Evolutionary conservation across 2,888 invertebrate genomes (phyloP).

Genomic region (Clusia tigrina): DNA sequence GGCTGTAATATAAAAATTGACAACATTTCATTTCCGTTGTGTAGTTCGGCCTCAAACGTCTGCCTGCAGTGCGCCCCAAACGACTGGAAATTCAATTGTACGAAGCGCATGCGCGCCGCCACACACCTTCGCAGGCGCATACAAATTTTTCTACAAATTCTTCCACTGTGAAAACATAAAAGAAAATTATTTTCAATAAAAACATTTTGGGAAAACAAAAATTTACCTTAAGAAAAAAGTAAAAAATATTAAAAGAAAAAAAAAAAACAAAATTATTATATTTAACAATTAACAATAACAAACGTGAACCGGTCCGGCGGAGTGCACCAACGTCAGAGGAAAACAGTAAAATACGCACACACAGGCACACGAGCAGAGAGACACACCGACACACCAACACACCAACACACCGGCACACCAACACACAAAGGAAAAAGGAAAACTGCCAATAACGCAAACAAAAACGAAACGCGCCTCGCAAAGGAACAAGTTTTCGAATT

Average conservation of each 20-base stretch:
- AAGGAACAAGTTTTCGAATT: conserved; percentile 32
- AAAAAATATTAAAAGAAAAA: conserved; percentile 1
- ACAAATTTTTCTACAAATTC: not conserved
- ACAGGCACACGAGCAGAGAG: conserved; percentile 4
- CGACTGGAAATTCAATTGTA: not conserved
- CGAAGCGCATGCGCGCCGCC: not conserved
- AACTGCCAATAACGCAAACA: conserved; percentile 8
- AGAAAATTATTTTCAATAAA: not conserved
- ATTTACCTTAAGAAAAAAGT: not conserved
- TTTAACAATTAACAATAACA: conserved; percentile 1
- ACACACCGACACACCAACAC: not conserved
- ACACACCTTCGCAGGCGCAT: conserved; percentile 21
- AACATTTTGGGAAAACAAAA: not conserved
- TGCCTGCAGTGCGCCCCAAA: conserved; percentile 26
- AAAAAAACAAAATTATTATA: conserved; percentile 9
- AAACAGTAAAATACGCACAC: not conserved
- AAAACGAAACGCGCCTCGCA: no score
- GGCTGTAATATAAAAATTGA: conserved; percentile 46
- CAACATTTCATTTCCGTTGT: conserved; percentile 49
- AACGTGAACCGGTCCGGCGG: conserved; percentile 16
- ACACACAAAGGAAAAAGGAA: conserved; percentile 11
- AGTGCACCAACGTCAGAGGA: conserved; percentile 11
- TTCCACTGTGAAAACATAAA: no score
- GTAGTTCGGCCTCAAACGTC: conserved; percentile 44
- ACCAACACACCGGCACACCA: not conserved